phyloP scores from a whole-genome alignment of 2,888 invertebrate genomes.

The Lithophane ornitopus region DNA sequence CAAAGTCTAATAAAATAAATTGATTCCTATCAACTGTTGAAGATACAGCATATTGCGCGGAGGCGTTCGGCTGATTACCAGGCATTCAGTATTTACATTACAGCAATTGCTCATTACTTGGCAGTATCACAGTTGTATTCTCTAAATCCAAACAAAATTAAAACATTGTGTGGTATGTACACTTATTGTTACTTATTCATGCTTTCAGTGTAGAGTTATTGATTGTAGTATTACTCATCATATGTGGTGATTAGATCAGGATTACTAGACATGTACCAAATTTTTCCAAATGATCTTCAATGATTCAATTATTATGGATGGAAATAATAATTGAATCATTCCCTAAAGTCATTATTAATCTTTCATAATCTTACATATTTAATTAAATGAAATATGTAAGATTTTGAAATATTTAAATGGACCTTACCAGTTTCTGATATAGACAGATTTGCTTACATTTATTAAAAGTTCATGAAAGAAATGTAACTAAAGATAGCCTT shows the following conservation, averaged over 20 bases:
- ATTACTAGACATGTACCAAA: background rate
- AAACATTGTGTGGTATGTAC: constrained; percentile 4
- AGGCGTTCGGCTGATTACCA: constrained; percentile 16
- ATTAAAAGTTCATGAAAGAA: background rate
- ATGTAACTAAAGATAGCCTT: background rate
- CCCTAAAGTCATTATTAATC: background rate
- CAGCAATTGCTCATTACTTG: constrained; percentile 16
- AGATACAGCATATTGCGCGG: constrained; percentile 8
- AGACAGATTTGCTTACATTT: background rate
- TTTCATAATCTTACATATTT: background rate
- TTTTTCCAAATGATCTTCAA: background rate
- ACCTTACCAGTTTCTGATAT: background rate
- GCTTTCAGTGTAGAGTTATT: constrained; percentile 1
- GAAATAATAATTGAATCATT: background rate
- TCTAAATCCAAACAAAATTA: constrained; percentile 26
- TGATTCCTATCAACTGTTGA: constrained; percentile 28
- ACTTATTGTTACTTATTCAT: constrained; percentile 16
- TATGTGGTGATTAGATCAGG: background rate
- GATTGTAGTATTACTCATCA: constrained; percentile 15
- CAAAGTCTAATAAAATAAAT: background rate
- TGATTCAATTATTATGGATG: background rate
- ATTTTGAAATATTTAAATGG: background rate
- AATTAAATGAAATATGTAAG: too few relatives aligned
- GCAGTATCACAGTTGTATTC: background rate
- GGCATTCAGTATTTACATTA: constrained; percentile 20